Base-by-base conservation (phyloP, 2,888 invertebrate genomes). In the Apamea sordens region DNA sequence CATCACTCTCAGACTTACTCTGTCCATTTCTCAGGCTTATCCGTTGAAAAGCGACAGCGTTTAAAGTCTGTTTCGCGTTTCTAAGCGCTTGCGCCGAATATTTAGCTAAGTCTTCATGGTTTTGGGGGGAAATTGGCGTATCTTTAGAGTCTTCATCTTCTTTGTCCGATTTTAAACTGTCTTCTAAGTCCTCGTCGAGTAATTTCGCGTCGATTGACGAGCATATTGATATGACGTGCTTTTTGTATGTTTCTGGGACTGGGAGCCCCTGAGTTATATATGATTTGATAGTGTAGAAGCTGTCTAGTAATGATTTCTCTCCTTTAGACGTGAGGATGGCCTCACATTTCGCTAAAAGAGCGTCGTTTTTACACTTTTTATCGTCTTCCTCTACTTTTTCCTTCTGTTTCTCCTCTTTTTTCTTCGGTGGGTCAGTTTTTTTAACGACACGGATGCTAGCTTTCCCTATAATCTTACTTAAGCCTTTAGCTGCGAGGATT, bases 401-500 rank as follows among this genome's bases (percentile, higher is more conserved):
- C 56, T 87, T 86, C 0, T 80, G 50, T 44, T 86, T 85, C 63
- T 92, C 88, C n/a, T 92, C 86, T 70, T 90, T 80, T 64, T 91
- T 85, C 86, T 93, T 93, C 13, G 88, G 85, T 0, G 90, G 88
- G 28, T 90, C 94, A 0, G 89, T 80, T 84, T 94, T 94, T 68
- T 93, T 94, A 0, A 91, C 91, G 0, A 89, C 89, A 4, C 90
- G 88, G 0, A 91, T 86, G 65, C 93, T 96, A 0, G 95, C 93
- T 85, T 95, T 95, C 0, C 94, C 94, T 63, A 97, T 97, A 1
- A 97, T 95, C 81, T 96, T 97, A 76, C 96, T 96, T 0, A 97
- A 88, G 0, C 96, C 96, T 85, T 95, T 97, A 0, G 96, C 97
- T 0, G 95, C 97, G 73, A 97, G 61, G 0, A 97, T 95, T 89